These are phyloP conservation scores for Tetrax tetrax DNA, from an alignment of 2,113 vertebrate genomes.

Conservation along the genomic window DNA sequence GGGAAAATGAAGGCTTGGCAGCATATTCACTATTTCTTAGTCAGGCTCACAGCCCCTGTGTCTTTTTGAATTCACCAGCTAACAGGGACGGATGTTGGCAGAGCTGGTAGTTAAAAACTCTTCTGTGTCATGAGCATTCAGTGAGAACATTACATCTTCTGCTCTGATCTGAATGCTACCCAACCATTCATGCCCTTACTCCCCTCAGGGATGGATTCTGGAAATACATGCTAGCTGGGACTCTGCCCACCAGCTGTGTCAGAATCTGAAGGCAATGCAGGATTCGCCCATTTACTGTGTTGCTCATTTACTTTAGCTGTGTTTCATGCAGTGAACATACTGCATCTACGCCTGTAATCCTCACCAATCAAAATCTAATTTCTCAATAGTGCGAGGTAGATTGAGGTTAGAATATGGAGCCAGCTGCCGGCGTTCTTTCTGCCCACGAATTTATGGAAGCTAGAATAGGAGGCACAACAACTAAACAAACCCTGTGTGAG, in stretches of 20 bases:
- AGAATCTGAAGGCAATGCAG: not conserved
- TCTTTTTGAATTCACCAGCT: not conserved
- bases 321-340: not conserved
- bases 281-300: not conserved
- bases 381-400: not conserved
- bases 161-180: not conserved
- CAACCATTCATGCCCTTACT: not conserved
- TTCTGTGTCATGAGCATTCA: constrained; percentile 10
- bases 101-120: not conserved
- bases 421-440: fast-evolving
- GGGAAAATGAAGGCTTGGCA: constrained; percentile 13
- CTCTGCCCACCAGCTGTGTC: not conserved
- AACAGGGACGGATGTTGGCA: not conserved
- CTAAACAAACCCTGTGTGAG: not conserved
- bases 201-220: not conserved
- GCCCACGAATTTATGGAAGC: not conserved
- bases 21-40: not conserved
- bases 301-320: not conserved
- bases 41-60: not conserved
- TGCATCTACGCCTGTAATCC: not conserved
- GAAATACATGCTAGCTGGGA: not conserved
- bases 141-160: constrained; percentile 20
- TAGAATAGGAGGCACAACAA: not conserved
- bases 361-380: not conserved
- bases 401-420: not conserved